Base-by-base conservation (phyloP, 2,113 vertebrate genomes). In the Chamaetylas fuelleborni region DNA sequence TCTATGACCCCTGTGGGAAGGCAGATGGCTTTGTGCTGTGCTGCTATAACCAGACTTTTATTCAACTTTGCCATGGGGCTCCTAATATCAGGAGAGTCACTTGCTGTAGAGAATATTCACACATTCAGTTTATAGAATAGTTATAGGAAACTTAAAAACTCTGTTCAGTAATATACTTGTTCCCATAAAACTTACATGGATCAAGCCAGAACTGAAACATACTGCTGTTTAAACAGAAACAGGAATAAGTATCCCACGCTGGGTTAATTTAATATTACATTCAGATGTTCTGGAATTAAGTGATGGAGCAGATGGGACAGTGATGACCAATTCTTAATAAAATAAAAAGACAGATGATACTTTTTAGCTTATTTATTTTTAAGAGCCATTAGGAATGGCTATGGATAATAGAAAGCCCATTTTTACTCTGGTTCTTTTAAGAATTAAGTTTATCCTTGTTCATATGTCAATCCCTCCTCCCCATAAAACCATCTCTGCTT, bases 231-330 rank as follows among this genome's bases (percentile, higher is more conserved):
- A 94, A 96, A 96, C 67, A 95, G 88, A 94, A 94, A 94, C 67
- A 97, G 72, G 80, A 94, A 61, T 92, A 76, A 91, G 88, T 86
- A 94, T 95, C 88, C 94, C 95, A 92, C 88, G 87, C 93, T 95
- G 89, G 91, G 95, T 96, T 97, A 96, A 97, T 97, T 96, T 95
- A 96, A 84, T 95, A 97, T 96, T 96, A 71, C 90, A 93, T 94
- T 97, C 97, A 97, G 96, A 97, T 97, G 97, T 96, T 94, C 90
- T 93, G 90, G 73, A 95, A 91, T 86, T 91, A 84, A 94, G 81
- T 19, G n/a, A 83, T 78, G 78, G 84, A 94, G 51, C 95, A 96
- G 95, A 97, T 97, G 93, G 89, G 90, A 80, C 90, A 88, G 58
- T 88, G 93, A 86, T 95, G 96, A 96, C 93, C 94, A 90, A 86